Evolutionary conservation across 2,888 invertebrate species (phyloP).

Genomic region (Pseudeuparius sepicola): DNA sequence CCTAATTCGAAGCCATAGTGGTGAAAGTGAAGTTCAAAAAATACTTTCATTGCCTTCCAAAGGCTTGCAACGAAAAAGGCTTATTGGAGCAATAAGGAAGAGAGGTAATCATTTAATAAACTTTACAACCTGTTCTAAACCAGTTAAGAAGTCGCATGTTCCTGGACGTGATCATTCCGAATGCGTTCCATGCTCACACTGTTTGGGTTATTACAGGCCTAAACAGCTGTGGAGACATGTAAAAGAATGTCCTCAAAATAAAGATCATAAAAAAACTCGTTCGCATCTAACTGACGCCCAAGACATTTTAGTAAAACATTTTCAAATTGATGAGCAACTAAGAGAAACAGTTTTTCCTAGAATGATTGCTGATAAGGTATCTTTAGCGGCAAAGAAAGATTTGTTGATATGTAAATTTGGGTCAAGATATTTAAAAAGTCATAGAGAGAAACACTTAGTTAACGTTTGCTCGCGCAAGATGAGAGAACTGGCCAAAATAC

Average conservation of each 20-base stretch:
- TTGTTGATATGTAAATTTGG: slow-evolving; percentile 13
- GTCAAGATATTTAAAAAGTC: slow-evolving; percentile 11
- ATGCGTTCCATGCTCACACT: slow-evolving; percentile 19
- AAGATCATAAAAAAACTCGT: slow-evolving; percentile 5
- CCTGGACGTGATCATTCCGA: no score
- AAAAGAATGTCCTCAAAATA: slow-evolving; percentile 16
- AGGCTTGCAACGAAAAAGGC: slow-evolving; percentile 7
- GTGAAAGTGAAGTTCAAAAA: slow-evolving; percentile 11
- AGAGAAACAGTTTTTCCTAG: slow-evolving; percentile 10
- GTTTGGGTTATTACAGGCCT: slow-evolving; percentile 21
- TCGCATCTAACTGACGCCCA: slow-evolving; percentile 7
- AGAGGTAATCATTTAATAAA: slow-evolving; percentile 20
- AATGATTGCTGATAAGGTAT: slow-evolving; percentile 12
- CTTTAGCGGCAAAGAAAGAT: slow-evolving; percentile 14
- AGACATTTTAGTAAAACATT: slow-evolving; percentile 2
- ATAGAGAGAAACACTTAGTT: slow-evolving; percentile 13
- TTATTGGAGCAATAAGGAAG: slow-evolving; percentile 14
- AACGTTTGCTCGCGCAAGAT: no score
- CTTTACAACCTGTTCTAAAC: slow-evolving; percentile 13
- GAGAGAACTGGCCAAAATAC: slow-evolving; percentile 13
- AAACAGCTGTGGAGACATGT: slow-evolving; percentile 22
- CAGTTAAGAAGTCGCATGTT: slow-evolving; percentile 9
- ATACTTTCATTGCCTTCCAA: slow-evolving; percentile 11
- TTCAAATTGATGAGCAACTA: slow-evolving; percentile 8
- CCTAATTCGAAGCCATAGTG: slow-evolving; percentile 6